Evolutionary conservation across 92 coral and sea anemone species (phyloP), one percentile per base, ranked within the genome.

Genomic region (Siderastrea radians): DNA sequence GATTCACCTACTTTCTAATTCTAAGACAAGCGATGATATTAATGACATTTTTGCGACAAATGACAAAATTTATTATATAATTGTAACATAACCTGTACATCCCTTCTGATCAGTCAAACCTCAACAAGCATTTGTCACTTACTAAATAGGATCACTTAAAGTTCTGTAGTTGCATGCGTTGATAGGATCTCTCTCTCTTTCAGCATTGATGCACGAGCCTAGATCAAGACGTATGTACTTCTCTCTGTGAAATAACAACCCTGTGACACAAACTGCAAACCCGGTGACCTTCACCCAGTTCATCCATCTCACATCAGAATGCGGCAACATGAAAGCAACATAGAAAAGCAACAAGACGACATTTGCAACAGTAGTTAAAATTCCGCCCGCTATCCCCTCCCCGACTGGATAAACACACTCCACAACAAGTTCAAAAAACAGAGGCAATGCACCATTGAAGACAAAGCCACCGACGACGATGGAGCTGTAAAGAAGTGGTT

Each of bases 351-450:
- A 15, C 45, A 79, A 67, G 8, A 60, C 65, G 1, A 82, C 19
- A 70, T 81, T 88, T 14, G 76, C 89, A 10, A 82, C 49, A 14
- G 86, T 67, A 0, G 88, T 58, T 46, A 91, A 47, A 46, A 94
- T 57, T 13, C 86, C 87, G 6, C 94, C 90, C 16, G 89, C 90
- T 6, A 88, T 86, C 3, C 96, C 96, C 46, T 88, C 94, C 2
- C 78, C 85, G 6, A 94, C 91, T 1, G 96, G 96, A 70, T 94
- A 94, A 2, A 84, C 90, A 66, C 91, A 81, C 44, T 94, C 96
- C 86, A 94, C 72, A 1, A 91, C 89, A 12, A 94, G 86, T 84
- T 94, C 96, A 54, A 81, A 88, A 54, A 84, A 76, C 52, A 94
- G 82, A 0, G 96, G 96, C 3, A 86, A 58, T 5, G 89, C 69